Base-by-base conservation (phyloP, 2,797 vertebrate genomes). In the Gadopsis bispinosus region DNA sequence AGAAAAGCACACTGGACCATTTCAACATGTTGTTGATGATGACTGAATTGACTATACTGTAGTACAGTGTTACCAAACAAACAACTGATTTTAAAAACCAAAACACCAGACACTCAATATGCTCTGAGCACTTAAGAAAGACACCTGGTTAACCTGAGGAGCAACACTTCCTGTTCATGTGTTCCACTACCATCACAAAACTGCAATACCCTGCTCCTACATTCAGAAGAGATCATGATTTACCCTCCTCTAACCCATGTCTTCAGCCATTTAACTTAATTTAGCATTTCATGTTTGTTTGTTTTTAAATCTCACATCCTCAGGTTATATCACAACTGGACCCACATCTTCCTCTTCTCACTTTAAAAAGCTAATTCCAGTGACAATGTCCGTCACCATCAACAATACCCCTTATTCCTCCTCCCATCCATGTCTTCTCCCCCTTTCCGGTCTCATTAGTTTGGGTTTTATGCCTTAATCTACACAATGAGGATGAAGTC, bases 391-490 rank as follows among this genome's bases (percentile, higher is more conserved):
- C 56, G 80, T 84, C 66, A 51, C 55, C 63, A 77, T 87, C 83
- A 79, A 86, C 90, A 85, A 90, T 86, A 75, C 71, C 83, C 81
- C 69, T 88, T 67, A 61, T 83, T 85, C 80, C 81, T 87, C 71
- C 82, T 86, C 69, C 79, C 66, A 48, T 84, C 61, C 84, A 82
- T 71, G 80, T 58, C 85, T 79, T 86, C 70, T 80, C 77, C 78
- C 69, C 84, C 86, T 88, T 88, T 91, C 81, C 51, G 70, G 77
- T 90, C 89, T 97, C 96, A 97, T 97, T 97, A 97, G 93, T 94
- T 93, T 95, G 94, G 95, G 95, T 96, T 96, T 96, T 97, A 96
- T 95, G 96, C 95, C 95, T 93, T 96, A 95, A 95, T 96, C 95
- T 95, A 94, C 93, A 96, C 96, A 95, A 96, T 95, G 94, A 96